phyloP scores from a whole-genome alignment of 2,113 vertebrate species.

The Galemys pyrenaicus region DNA sequence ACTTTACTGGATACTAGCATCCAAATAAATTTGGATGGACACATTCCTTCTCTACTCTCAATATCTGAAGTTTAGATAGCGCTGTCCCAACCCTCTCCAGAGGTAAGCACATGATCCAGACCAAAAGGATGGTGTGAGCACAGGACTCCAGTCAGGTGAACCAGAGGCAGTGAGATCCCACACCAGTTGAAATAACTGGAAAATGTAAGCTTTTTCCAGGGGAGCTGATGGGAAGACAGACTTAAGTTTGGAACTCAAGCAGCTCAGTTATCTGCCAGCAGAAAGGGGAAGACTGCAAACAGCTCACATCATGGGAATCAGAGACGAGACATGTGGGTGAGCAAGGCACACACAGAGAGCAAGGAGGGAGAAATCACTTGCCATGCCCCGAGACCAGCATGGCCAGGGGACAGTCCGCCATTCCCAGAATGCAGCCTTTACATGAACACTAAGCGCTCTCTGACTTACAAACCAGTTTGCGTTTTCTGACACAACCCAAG shows the following conservation, averaged over 20 bases:
- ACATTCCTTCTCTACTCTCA: background rate
- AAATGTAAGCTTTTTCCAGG: background rate
- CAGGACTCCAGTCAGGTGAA: background rate
- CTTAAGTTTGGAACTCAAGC: background rate
- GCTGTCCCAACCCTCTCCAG: background rate
- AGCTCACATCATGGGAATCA: background rate
- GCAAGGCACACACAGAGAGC: background rate
- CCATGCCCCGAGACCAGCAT: background rate
- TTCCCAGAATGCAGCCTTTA: background rate
- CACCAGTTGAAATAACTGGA: background rate
- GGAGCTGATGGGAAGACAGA: background rate
- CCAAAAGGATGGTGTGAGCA: background rate
- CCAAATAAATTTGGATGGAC: background rate
- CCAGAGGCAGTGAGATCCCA: background rate
- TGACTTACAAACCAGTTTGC: background rate
- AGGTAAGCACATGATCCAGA: background rate
- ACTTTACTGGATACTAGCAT: background rate
- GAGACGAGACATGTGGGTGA: background rate
- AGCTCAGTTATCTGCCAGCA: background rate
- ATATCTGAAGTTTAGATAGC: background rate
- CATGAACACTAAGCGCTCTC: background rate
- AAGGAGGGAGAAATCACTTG: background rate
- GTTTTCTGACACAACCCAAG: constrained; percentile 2
- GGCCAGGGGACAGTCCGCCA: background rate
- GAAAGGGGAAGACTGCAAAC: background rate